Evolutionary conservation across 2,888 invertebrate species (phyloP), one percentile per base, ranked within the genome.

Genomic region (Eupithecia subfuscata): DNA sequence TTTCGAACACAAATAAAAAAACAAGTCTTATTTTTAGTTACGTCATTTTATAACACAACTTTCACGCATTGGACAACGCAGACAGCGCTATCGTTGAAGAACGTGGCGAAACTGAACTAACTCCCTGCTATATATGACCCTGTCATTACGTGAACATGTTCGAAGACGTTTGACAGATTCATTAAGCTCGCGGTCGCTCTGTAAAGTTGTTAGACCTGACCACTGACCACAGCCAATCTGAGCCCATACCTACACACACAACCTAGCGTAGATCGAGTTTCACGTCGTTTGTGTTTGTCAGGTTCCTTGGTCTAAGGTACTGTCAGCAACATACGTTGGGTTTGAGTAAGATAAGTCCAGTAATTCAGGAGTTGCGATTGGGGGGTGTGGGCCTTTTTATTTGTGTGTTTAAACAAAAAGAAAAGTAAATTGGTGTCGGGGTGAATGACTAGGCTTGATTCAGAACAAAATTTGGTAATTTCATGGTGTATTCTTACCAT

Each of bases 211-310:
- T 77, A 69, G 25, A 48, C 4, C 34, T 43, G 37, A 74, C 78
- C 75, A 78, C 74, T 72, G 77, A 77, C 77, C 77, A 73, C 75
- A 77, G 22, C 75, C 73, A 77, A 77, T 77, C 73, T 73, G 70
- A 16, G 11, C 60, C 37, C 43, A 30, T 71, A 48, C 73, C 40
- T 74, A 72, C 76, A 74, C 74, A 77, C 86, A 86, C 86, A 84
- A 84, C 85, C 86, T 86, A 84, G 87, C 84, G 25, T 84, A 85
- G 86, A 85, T 91, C 90, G 86, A 87, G 86, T 91, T 91, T 87
- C 89, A 64, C 74, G 69, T 72, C 70, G 25, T 60, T 60, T 60
- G 4, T 60, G 69, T 73, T 43, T n/a, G 60, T 30, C 52, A 63
- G 40, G 43, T 73, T 69, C 22, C 73, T 69, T 68, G 73, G 56